phyloP scores from a whole-genome alignment of 35 echinoderm and acorn worm species.

The Acanthaster planci region DNA sequence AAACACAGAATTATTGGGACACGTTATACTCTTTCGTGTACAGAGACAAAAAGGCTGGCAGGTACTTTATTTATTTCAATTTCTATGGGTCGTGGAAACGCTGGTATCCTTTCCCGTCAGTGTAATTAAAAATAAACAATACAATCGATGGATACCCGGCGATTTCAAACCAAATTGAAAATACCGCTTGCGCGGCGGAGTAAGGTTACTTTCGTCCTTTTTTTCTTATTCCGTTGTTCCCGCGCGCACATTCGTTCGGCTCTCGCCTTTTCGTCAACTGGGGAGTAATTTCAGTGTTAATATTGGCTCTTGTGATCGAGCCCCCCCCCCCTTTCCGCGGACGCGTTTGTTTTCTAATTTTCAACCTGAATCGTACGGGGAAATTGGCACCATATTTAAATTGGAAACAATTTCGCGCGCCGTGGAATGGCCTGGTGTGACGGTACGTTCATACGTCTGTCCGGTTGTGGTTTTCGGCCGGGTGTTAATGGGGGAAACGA shows the following conservation, averaged over 20 bases:
- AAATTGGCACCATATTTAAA: conserved; percentile 18
- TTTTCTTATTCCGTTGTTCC: neutral
- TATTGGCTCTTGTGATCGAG: conserved; percentile 5
- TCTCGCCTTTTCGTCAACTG: neutral
- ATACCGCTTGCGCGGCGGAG: neutral
- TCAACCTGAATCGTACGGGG: neutral
- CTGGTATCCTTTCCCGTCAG: neutral
- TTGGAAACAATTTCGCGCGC: conserved; percentile 15
- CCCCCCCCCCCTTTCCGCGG: neutral
- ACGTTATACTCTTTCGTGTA: too few species aligned
- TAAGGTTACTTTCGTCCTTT: too few species aligned
- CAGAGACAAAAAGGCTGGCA: too few species aligned
- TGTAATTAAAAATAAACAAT: conserved; percentile 27
- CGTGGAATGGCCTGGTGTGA: neutral
- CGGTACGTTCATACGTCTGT: too few species aligned
- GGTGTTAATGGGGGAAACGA: neutral
- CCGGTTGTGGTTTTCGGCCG: too few species aligned
- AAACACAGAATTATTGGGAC: too few species aligned
- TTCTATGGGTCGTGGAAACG: conserved; percentile 4
- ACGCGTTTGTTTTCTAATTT: conserved; percentile 5
- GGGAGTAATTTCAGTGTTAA: neutral
- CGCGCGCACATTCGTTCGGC: neutral
- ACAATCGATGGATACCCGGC: conserved; percentile 17
- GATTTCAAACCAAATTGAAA: conserved; percentile 15
- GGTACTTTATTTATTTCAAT: conserved; percentile 24